These are phyloP conservation scores for Pogonomyrmex barbatus DNA, from an alignment of 1,140 invertebrate species.

Conservation along the genomic window DNA sequence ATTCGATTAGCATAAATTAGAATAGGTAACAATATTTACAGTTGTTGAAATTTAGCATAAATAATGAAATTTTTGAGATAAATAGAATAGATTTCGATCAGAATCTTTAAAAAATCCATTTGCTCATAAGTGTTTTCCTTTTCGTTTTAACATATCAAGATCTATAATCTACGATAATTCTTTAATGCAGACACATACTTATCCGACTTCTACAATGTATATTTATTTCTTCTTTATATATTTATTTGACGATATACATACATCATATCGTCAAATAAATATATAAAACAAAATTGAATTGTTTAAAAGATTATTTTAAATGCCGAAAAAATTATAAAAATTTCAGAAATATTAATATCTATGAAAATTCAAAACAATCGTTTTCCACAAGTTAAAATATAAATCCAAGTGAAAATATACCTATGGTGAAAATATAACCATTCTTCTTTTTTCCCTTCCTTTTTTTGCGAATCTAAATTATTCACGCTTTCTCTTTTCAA, in stretches of 20 bases:
- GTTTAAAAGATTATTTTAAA: background rate
- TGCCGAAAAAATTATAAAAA: background rate
- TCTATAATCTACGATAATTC: conserved; percentile 45
- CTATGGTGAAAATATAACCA: background rate
- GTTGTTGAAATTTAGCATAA: conserved; percentile 69
- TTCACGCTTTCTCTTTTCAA: background rate
- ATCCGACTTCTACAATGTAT: background rate
- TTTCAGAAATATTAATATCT: conserved; percentile 5
- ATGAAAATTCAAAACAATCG: background rate
- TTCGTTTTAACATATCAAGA: conserved; percentile 6
- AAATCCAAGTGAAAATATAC: background rate
- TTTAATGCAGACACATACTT: background rate
- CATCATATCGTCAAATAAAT: conserved; percentile 1
- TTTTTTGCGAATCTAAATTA: background rate
- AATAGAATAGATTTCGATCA: conserved; percentile 28
- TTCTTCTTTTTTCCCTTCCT: background rate
- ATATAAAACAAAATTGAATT: background rate
- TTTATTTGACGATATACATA: background rate
- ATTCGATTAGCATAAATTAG: conserved; percentile 71
- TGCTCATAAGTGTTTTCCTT: background rate
- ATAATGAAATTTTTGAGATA: conserved; percentile 63
- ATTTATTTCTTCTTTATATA: no score
- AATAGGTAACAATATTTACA: conserved; percentile 70
- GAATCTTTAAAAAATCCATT: background rate
- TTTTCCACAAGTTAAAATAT: background rate